phyloP scores from a whole-genome alignment of 2,888 invertebrate genomes.

The Tinea trinotella region DNA sequence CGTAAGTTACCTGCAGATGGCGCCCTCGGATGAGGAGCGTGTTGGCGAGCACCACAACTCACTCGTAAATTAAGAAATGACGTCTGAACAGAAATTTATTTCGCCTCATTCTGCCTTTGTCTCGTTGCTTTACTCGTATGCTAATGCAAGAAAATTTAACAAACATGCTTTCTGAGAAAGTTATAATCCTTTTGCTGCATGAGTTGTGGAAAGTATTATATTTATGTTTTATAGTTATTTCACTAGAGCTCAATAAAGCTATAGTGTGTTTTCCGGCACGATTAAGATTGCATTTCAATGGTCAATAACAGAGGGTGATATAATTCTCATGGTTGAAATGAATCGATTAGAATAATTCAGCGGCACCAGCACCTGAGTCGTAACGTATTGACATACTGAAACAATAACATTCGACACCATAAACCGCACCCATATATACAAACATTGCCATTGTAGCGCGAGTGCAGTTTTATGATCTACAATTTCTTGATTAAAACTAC shows the following conservation, averaged over 20 bases:
- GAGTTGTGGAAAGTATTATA: slow-evolving; percentile 25
- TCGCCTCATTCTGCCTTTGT: slow-evolving; percentile 13
- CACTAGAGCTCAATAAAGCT: slow-evolving; percentile 15
- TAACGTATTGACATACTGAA: slow-evolving; percentile 42
- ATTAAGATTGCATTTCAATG: slow-evolving; percentile 63
- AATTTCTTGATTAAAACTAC: not conserved
- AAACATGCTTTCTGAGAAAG: slow-evolving; percentile 10
- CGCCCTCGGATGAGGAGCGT: slow-evolving; percentile 45
- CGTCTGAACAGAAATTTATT: slow-evolving; percentile 29
- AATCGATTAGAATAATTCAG: slow-evolving; percentile 14
- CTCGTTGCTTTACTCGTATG: slow-evolving; percentile 17
- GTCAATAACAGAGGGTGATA: slow-evolving; percentile 38
- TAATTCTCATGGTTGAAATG: slow-evolving; percentile 7
- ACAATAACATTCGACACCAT: slow-evolving; percentile 36
- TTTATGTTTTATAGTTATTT: slow-evolving; percentile 36
- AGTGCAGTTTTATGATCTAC: not conserved
- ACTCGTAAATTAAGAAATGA: slow-evolving; percentile 65
- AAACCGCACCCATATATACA: slow-evolving; percentile 33
- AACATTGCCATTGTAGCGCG: slow-evolving; percentile 29
- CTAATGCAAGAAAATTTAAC: slow-evolving; percentile 3
- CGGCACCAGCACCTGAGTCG: slow-evolving; percentile 1
- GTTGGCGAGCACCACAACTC: slow-evolving; percentile 44
- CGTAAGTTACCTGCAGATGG: slow-evolving; percentile 61
- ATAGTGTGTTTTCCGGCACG: slow-evolving; percentile 55
- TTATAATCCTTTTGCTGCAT: slow-evolving; percentile 7